Percentiles rank a stretch among this genome's conserved stretches.
These are phyloP conservation scores for Lithophane socia DNA, from an alignment of 2,888 invertebrate species.

Conservation along the genomic window DNA sequence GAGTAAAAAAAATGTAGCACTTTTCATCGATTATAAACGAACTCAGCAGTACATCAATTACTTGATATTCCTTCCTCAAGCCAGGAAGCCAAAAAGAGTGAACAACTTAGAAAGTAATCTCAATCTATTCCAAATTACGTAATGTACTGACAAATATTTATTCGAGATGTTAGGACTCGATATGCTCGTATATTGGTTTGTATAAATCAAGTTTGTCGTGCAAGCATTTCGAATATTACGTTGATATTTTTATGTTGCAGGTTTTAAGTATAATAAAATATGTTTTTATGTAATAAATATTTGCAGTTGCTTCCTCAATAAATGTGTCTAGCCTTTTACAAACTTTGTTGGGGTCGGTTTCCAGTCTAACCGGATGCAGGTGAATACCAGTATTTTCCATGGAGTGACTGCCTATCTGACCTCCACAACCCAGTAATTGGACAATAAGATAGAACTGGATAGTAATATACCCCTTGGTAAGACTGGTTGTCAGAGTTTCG, in stretches of 20 bases:
- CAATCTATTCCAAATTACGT: constrained; percentile 50
- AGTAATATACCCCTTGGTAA: too few relatives aligned
- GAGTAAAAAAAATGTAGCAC: not conserved
- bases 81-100: constrained; percentile 34
- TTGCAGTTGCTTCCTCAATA: not conserved
- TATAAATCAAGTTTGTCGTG: constrained; percentile 52
- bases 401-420: too few relatives aligned
- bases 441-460: too few relatives aligned
- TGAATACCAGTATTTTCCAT: too few relatives aligned
- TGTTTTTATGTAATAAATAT: constrained; percentile 13
- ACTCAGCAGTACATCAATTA: not conserved
- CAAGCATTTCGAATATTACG: constrained; percentile 36
- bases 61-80: constrained; percentile 15
- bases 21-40: not conserved
- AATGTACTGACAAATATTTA: constrained; percentile 58
- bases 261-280: constrained; percentile 22
- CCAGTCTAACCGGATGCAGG: too few relatives aligned
- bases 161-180: constrained; percentile 47
- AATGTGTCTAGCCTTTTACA: too few relatives aligned
- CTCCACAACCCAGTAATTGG: too few relatives aligned
- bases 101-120: constrained; percentile 35
- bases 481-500: too few relatives aligned
- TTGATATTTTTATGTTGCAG: constrained; percentile 29
- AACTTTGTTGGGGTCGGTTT: too few relatives aligned
- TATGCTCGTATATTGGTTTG: constrained; percentile 53